These are phyloP conservation scores for Gulo gulo DNA, from an alignment of 2,113 vertebrate species.

Conservation along the genomic window DNA sequence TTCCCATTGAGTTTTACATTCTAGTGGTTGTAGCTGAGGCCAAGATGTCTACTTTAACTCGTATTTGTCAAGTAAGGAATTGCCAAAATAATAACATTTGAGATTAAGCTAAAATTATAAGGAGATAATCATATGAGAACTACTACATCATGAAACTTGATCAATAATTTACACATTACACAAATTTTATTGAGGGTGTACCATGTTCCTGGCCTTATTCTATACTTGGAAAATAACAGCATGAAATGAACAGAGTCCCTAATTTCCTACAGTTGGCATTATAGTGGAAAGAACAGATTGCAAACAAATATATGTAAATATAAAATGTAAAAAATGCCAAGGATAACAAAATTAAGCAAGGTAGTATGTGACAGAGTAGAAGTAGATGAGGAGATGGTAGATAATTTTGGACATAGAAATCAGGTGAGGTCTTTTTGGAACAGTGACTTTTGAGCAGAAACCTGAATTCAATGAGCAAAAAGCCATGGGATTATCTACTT, in stretches of 20 bases:
- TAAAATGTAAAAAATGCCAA: background rate
- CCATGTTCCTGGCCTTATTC: background rate
- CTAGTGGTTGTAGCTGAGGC: background rate
- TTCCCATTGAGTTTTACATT: background rate
- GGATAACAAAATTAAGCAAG: background rate
- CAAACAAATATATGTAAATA: background rate
- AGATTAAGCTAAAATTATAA: background rate
- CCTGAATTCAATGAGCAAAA: background rate
- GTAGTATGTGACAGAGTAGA: background rate
- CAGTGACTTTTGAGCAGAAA: background rate
- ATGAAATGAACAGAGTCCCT: background rate
- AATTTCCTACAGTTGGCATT: background rate
- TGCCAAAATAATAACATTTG: background rate
- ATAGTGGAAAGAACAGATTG: background rate
- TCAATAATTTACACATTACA: background rate
- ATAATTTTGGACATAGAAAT: background rate
- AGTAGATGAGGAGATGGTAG: background rate
- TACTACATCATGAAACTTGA: background rate
- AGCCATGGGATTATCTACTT: background rate
- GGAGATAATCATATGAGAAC: background rate
- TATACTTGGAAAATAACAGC: background rate
- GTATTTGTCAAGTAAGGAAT: background rate
- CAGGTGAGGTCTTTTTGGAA: background rate
- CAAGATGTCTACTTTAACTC: background rate
- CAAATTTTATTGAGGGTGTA: background rate